A percentile compares a stretch with the other conserved stretches of the same genome.
These are phyloP conservation scores for cat (Felis catus) DNA, from an alignment of 2,113 vertebrate genomes.

Conservation along the genomic window F.catus_Fca126_mat1.0 CM031412.1:219012501-219013000, in stretches of 20 bases:
- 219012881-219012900: too few species aligned
- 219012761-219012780: neutral
- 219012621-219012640: neutral
- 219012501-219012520: neutral
- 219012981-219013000: too few species aligned
- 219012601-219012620: neutral
- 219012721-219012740: neutral
- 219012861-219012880: too few species aligned
- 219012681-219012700: neutral
- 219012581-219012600: neutral
- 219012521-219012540: neutral
- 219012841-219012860: too few species aligned
- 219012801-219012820: neutral
- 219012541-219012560: neutral
- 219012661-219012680: neutral
- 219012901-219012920: too few species aligned
- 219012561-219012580: neutral
- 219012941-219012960: too few species aligned
- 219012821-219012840: too few species aligned
- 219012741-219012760: neutral
- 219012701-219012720: neutral
- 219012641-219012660: neutral
- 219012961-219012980: too few species aligned
- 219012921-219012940: too few species aligned
- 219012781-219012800: neutral